Conservation (phyloP, 2,888 invertebrate species). For the Tetheella fluctuosa region DNA sequence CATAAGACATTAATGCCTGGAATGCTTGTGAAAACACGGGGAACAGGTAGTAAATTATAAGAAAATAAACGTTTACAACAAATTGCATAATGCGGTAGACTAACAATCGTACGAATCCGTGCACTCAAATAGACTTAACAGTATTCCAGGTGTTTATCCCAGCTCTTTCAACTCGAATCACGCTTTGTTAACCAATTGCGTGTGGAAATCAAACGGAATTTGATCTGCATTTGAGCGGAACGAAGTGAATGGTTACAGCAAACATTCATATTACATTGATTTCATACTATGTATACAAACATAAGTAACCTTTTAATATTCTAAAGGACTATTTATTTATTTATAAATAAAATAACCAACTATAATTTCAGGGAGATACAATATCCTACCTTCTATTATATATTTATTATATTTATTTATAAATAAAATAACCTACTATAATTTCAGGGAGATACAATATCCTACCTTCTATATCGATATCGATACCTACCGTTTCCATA, state of each 20-base stretch:
- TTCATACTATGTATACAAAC: conserved; percentile 10
- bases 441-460: too few relatives aligned
- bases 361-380: too few relatives aligned
- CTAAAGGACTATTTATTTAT: not conserved
- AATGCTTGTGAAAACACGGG: too few relatives aligned
- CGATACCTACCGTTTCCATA: too few relatives aligned
- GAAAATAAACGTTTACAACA: too few relatives aligned
- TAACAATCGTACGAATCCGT: not conserved
- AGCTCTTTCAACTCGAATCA: conserved; percentile 44
- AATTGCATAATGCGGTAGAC: too few relatives aligned
- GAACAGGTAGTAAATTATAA: too few relatives aligned
- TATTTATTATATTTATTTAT: not conserved
- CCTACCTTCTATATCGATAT: too few relatives aligned
- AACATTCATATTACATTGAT: conserved; percentile 28
- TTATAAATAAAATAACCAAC: too few relatives aligned
- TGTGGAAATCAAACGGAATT: conserved; percentile 37
- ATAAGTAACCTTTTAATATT: not conserved
- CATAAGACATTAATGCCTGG: too few relatives aligned
- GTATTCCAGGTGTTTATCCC: conserved; percentile 18
- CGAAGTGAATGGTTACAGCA: conserved; percentile 39
- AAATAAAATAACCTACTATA: too few relatives aligned
- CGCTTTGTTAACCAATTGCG: conserved; percentile 42
- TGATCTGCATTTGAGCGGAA: conserved; percentile 39
- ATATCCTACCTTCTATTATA: too few relatives aligned
- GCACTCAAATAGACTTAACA: conserved; percentile 1